Base-by-base conservation (phyloP, 2,113 vertebrate species). In the Megalops atlanticus region DNA sequence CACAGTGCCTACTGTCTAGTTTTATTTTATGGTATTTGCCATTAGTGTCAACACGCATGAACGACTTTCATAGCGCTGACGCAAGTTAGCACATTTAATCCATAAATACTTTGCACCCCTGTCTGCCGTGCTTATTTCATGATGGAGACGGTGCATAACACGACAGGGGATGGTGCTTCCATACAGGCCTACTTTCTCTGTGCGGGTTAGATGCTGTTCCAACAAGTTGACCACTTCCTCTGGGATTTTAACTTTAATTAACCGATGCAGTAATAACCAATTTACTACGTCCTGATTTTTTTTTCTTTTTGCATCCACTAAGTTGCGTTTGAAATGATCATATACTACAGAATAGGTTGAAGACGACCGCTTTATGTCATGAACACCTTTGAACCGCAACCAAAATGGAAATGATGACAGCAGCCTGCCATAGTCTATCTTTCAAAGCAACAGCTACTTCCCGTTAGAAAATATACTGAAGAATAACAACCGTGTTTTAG, bases 1-100 rank as follows among this genome's bases (percentile, higher is more conserved):
- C 76, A 5, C 14, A 43, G 36, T 27, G 36, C 31, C 38, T 58
- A 18, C 38, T 68, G 41, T 70, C 15, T 70, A 36, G 54, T 33
- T 79, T 79, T 71, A 24, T 15, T 24, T 14, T 35, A 33, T 58
- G 77, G 78, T 24, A 71, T 69, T 79, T 71, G 15, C 78, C 40
- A 18, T 33, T 35, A 2, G 11, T 18, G 64, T 72, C 33, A 49
- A 80, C 21, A 39, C 11, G 12, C 1, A 35, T 41, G 0, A 27
- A 27, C 33, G 35, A 12, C 31, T 71, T 69, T 69, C 10, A 69
- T n/a, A 69, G 11, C 12, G 64, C n/a, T 71, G 31, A 31, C 12
- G 18, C 36, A 33, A 36, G 33, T 71, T 71, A 7, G 4, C 35
- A 12, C 18, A 68, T n/a, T 68, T 68, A 27, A 21, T n/a, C 5